phyloP scores from a whole-genome alignment of 1,140 invertebrate species.

The Caerostris darwini region DNA sequence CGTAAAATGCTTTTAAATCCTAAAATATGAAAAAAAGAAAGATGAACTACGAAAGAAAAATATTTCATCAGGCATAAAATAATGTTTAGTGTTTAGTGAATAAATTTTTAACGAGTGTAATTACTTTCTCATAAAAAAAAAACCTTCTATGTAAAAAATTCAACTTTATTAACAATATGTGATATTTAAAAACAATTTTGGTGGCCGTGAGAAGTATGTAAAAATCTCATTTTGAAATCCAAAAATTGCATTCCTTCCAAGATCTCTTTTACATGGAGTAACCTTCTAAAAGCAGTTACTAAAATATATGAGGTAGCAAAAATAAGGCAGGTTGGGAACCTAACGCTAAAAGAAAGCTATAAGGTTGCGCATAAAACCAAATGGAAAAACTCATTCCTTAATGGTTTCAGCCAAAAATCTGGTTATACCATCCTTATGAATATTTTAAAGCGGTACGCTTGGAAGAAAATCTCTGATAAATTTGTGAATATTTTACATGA shows the following conservation, averaged over 20 bases:
- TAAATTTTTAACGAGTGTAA: no score
- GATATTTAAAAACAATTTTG: background rate
- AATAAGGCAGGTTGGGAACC: background rate
- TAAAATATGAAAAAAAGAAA: no score
- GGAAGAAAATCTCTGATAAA: background rate
- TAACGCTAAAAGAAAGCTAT: background rate
- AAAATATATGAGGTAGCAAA: background rate
- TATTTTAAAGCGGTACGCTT: background rate
- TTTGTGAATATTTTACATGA: background rate
- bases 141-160: no score
- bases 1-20: no score
- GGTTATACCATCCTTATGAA: background rate
- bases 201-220: background rate
- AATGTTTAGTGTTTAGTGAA: no score
- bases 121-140: no score
- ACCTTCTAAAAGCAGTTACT: background rate
- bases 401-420: background rate
- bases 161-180: background rate
- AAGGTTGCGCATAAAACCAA: background rate
- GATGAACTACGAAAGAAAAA: no score
- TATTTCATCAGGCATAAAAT: no score
- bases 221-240: background rate
- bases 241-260: background rate
- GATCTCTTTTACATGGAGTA: background rate
- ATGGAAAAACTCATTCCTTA: constrained; percentile 7